These are phyloP conservation scores for Sebastes alutus DNA, from an alignment of 2,797 vertebrate species.

Conservation along the genomic window DNA sequence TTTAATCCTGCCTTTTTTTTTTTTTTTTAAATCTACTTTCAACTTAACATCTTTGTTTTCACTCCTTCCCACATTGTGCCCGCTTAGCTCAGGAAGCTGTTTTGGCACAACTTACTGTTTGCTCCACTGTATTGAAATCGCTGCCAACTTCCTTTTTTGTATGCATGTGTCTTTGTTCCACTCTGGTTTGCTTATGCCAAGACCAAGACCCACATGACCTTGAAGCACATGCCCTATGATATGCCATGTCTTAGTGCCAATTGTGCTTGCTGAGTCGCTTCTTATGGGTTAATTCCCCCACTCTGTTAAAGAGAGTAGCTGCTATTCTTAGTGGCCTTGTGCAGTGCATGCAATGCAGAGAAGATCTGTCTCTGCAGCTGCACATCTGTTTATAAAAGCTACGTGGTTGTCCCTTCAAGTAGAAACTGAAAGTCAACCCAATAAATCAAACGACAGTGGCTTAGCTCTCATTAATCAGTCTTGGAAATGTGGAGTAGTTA, in stretches of 20 bases:
- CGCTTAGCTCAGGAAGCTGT: slow-evolving; percentile 16
- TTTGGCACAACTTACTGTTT: slow-evolving; percentile 34
- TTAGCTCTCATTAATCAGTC: slow-evolving; percentile 40
- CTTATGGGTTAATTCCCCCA: slow-evolving; percentile 30
- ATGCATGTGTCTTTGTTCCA: slow-evolving; percentile 31
- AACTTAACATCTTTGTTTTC: slow-evolving; percentile 20
- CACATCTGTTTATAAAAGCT: slow-evolving; percentile 22
- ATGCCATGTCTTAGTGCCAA: slow-evolving; percentile 32
- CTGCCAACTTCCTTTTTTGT: slow-evolving; percentile 34
- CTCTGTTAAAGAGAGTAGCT: slow-evolving; percentile 20
- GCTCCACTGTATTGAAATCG: slow-evolving; percentile 3
- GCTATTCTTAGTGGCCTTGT: slow-evolving; percentile 3
- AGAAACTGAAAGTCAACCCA: slow-evolving; percentile 35
- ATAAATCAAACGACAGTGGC: slow-evolving; percentile 36
- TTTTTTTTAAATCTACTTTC: not conserved
- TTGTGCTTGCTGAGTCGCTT: slow-evolving; percentile 22
- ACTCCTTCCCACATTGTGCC: slow-evolving; percentile 27
- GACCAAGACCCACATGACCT: slow-evolving; percentile 37
- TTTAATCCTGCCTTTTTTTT: not conserved
- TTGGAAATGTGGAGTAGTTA: slow-evolving; percentile 43
- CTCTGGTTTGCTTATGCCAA: slow-evolving; percentile 39
- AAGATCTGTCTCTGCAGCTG: slow-evolving; percentile 11
- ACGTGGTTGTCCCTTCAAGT: slow-evolving; percentile 8
- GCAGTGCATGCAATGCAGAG: slow-evolving; percentile 8
- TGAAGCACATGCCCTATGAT: slow-evolving; percentile 32